Percentiles rank a stretch among this genome's conserved stretches.
Evolutionary conservation across 2,113 vertebrate species (phyloP).

Genomic region (Chloebia gouldiae): DNA sequence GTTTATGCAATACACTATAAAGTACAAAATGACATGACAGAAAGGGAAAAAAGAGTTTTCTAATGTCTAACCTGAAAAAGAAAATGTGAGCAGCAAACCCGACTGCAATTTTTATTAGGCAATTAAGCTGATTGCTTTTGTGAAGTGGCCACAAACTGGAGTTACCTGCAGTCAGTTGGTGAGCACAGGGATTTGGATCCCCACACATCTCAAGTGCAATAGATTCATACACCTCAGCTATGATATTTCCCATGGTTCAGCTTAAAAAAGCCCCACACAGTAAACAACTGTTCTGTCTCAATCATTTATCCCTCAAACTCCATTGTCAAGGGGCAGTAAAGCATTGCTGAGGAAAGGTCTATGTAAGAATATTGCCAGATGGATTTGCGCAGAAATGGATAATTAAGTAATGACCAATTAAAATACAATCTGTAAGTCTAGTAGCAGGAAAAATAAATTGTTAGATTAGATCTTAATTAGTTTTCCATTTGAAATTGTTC

Average conservation of each 20-base stretch:
- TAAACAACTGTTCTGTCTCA: constrained; percentile 9
- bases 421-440: constrained; percentile 35
- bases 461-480: constrained; percentile 46
- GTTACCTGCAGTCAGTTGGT: not conserved
- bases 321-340: not conserved
- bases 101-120: not conserved
- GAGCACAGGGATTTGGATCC: not conserved
- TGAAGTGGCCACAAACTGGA: constrained; percentile 15
- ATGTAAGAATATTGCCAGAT: constrained; percentile 26
- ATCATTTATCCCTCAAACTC: constrained; percentile 12
- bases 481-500: constrained; percentile 59
- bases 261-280: not conserved
- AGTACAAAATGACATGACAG: not conserved
- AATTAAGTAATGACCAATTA: constrained; percentile 66
- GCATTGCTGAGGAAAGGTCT: constrained; percentile 19
- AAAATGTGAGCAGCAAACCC: not conserved
- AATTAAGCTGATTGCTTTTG: constrained; percentile 43
- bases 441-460: not conserved
- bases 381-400: constrained; percentile 42
- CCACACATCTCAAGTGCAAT: not conserved
- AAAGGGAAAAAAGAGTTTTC: not conserved
- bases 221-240: not conserved
- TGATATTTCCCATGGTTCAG: constrained; percentile 25
- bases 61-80: constrained; percentile 18
- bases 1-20: constrained; percentile 14